These are phyloP conservation scores for Oryctolagus cuniculus DNA, from an alignment of 2,113 vertebrate genomes.

Conservation along the genomic window DNA sequence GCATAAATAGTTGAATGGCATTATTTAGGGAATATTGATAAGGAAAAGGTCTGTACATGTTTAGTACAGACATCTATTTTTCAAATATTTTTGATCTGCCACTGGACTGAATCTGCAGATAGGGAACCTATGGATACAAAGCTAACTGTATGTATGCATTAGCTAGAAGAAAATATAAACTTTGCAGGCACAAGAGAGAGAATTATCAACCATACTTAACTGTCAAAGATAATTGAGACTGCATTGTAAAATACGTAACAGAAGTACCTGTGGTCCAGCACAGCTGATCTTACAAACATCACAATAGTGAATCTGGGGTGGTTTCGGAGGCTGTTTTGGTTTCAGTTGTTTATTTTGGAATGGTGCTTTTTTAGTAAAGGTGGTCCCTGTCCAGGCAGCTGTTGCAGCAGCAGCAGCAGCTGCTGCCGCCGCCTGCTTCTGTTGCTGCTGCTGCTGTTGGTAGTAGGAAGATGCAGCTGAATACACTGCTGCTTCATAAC, in stretches of 20 bases:
- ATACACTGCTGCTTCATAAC: slow-evolving; percentile 99
- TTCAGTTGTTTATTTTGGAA: slow-evolving; percentile 98
- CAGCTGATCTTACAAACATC: slow-evolving; percentile 99
- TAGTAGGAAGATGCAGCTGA: slow-evolving; percentile 99
- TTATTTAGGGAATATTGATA: background rate
- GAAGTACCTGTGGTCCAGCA: slow-evolving; percentile 97
- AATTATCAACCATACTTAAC: slow-evolving; percentile 48
- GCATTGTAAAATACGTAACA: slow-evolving; percentile 72
- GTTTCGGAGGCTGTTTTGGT: slow-evolving; percentile 98
- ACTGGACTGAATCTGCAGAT: background rate
- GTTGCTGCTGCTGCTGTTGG: slow-evolving; percentile 95
- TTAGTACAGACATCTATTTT: background rate
- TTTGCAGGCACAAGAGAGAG: slow-evolving; percentile 12
- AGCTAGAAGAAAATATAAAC: slow-evolving; percentile 16
- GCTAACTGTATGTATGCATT: background rate
- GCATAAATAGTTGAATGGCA: background rate
- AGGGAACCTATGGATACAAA: background rate
- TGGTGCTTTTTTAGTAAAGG: slow-evolving; percentile 97
- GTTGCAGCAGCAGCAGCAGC: slow-evolving; percentile 95
- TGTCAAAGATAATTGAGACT: slow-evolving; percentile 54
- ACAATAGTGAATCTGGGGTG: slow-evolving; percentile 99
- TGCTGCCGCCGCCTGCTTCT: slow-evolving; percentile 94
- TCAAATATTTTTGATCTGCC: background rate
- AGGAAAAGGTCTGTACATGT: background rate
- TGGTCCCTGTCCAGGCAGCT: slow-evolving; percentile 96